Evolutionary conservation across 2,113 vertebrate genomes (phyloP).

Genomic region (Orientallactaga bullata): DNA sequence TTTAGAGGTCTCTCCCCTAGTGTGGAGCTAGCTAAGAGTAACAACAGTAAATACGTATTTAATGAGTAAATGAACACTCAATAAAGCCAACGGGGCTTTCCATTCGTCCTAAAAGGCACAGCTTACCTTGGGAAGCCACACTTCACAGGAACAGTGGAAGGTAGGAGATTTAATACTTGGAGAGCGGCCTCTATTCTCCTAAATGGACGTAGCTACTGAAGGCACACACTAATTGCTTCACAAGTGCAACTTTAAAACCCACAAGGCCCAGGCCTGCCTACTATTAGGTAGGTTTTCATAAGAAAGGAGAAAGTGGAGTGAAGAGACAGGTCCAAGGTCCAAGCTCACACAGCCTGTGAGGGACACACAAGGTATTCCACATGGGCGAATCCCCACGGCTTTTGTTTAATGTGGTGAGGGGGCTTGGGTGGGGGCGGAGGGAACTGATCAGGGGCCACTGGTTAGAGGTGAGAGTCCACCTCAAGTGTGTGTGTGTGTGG

Average conservation of each 20-base stretch:
- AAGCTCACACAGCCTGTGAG: conserved; percentile 41
- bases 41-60: conserved; percentile 1
- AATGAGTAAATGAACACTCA: conserved; percentile 35
- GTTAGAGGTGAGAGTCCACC: conserved; percentile 10
- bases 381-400: neutral
- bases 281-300: conserved; percentile 39
- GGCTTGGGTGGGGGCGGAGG: neutral
- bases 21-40: neutral
- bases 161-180: neutral
- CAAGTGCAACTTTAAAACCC: neutral
- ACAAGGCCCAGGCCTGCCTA: conserved; percentile 24
- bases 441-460: conserved; percentile 4
- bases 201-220: neutral
- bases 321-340: conserved; percentile 65
- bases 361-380: neutral
- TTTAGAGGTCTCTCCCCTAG: neutral
- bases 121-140: conserved; percentile 54
- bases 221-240: neutral
- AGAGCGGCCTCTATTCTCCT: neutral
- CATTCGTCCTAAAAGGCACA: neutral
- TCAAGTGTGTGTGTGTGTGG: neutral
- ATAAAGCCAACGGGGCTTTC: neutral
- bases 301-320: neutral
- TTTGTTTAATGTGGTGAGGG: neutral
- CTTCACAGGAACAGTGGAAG: neutral